Conservation (phyloP, 2,888 invertebrate species). For the Clistopyga incitator region DNA sequence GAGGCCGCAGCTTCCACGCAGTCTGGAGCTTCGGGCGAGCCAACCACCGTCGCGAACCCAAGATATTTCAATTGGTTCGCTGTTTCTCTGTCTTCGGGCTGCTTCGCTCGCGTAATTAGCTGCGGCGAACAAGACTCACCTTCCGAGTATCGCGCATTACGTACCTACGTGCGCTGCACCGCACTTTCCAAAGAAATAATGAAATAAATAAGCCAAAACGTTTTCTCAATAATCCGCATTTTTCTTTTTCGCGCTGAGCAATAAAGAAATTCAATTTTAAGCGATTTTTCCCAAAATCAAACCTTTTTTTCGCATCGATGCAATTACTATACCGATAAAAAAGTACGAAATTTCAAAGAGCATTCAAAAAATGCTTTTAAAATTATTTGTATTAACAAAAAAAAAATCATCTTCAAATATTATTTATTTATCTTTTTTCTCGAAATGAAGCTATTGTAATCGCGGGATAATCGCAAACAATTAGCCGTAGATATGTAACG, state of each 20-base stretch:
- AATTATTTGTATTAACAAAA: no score
- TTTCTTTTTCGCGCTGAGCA: neutral
- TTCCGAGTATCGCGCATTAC: constrained; percentile 62
- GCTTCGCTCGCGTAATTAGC: constrained; percentile 69
- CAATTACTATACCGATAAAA: no score
- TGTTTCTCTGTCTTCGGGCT: constrained; percentile 30
- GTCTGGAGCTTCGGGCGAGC: constrained; percentile 6
- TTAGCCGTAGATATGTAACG: neutral
- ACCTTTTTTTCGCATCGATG: no score
- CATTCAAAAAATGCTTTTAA: no score
- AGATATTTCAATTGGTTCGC: constrained; percentile 73
- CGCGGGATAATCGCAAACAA: neutral
- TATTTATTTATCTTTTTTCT: neutral
- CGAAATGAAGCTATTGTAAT: neutral
- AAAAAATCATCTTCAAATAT: no score
- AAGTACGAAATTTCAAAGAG: no score
- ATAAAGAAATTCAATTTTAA: neutral
- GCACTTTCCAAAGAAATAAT: constrained; percentile 5
- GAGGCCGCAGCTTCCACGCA: constrained; percentile 30
- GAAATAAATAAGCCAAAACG: neutral
- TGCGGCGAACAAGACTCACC: constrained; percentile 68
- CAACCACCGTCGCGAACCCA: constrained; percentile 59
- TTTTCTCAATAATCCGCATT: neutral
- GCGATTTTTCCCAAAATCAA: no score
- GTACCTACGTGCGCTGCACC: constrained; percentile 25